Evolutionary conservation across 2,888 invertebrate species (phyloP), one percentile per base, ranked within the genome.

Genomic region (Xiphydria camelus): DNA sequence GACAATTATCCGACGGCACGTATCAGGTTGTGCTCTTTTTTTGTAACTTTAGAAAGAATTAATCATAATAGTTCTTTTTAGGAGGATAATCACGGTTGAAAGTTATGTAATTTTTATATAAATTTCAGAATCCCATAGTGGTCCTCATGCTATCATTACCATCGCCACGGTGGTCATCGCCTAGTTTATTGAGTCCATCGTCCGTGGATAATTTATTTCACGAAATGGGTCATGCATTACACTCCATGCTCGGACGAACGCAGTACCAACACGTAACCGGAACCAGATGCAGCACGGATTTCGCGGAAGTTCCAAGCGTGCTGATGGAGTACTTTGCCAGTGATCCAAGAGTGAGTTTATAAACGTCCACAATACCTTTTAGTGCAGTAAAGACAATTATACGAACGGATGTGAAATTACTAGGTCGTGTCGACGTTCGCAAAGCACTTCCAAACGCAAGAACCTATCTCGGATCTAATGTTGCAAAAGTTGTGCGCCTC

Each of bases 171-270:
- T 84, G 85, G 82, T 82, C 82, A 0, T 85, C 83, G 3, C 91
- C 91, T 1, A 88, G 91, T 31, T 78, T 96, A 39, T 79, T 99
- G 41, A 83, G 86, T 17, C 90, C 92, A 1, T 83, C 85, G 12
- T 88, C 91, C 66, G 89, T 97, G 5, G 97, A 98, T 76, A 99
- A 97, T 79, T 80, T 99, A 55, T 98, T 98, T 77, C 99, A 99
- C 75, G 98, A 99, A 80, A 88, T 95, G 88, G 99, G 99, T 0
- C 99, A 99, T 79, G 99, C 98, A 10, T 87, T 98, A 83, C 99
- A 99, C 78, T 96, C 97, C 12, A 97, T 99, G 95, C 78, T 99
- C 57, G 99, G 94, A 2, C 83, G 96, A 51, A 96, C 97, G 0
- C 83, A 85, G 49, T 93, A 96, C 78, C 99, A 99, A 77, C 98